Conservation (phyloP, 2,888 invertebrate genomes). For the Blastobasis adustella region DNA sequence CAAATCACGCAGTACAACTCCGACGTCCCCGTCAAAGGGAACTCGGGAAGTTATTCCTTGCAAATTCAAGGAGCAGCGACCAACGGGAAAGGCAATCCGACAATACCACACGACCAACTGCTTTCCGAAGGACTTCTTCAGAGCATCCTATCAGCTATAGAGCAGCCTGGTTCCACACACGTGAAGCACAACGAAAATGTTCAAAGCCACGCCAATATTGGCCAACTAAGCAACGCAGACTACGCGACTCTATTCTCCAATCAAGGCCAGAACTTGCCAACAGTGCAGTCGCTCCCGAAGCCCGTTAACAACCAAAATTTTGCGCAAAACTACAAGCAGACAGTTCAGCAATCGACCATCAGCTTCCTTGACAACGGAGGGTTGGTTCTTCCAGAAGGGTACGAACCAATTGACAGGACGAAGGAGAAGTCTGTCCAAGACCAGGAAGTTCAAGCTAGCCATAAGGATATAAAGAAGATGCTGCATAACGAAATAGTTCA, state of each 20-base stretch:
- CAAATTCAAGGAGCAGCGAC: conserved; percentile 83
- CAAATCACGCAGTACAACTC: conserved; percentile 19
- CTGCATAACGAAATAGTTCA: conserved; percentile 28
- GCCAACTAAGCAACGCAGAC: too few species aligned
- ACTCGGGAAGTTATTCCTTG: conserved; percentile 80
- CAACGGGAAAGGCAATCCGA: conserved; percentile 55
- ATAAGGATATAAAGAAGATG: conserved; percentile 28
- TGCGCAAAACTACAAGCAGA: conserved; percentile 13
- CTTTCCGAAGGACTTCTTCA: conserved; percentile 86
- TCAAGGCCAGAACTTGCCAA: conserved; percentile 1
- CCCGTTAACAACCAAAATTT: conserved; percentile 5
- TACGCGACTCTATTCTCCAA: too few species aligned
- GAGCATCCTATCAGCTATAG: conserved; percentile 87
- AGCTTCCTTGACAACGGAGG: conserved; percentile 33
- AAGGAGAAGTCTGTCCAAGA: conserved; percentile 29
- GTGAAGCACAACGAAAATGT: conserved; percentile 13
- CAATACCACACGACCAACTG: conserved; percentile 82
- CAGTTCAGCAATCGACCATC: conserved; percentile 2
- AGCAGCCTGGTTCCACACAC: conserved; percentile 70
- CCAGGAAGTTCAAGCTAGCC: conserved; percentile 40
- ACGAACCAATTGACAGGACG: conserved; percentile 54
- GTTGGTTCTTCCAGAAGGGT: conserved; percentile 53
- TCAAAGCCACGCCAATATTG: conserved; percentile 3
- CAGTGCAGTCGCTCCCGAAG: background rate
- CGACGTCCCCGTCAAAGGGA: conserved; percentile 70